Base-by-base conservation (phyloP, 2,888 invertebrate species). In the Scaptomyza caliginosa region DNA sequence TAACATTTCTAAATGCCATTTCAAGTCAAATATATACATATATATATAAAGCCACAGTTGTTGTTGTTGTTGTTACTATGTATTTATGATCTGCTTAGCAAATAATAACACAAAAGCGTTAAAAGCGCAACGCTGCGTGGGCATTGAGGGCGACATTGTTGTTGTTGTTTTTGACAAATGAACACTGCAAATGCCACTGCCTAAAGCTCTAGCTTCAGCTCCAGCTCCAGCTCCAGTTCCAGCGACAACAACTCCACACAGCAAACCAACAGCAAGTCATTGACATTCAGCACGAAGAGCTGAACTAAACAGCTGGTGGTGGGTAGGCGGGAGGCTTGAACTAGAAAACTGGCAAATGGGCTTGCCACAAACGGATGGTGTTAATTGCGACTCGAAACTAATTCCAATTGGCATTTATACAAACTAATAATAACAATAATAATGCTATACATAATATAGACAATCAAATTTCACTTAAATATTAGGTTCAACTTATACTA, bases 1-100 rank as follows among this genome's bases (percentile, higher is more conserved):
- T 78, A 82, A 75, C 85, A 85, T 85, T 85, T 84, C 65, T 81
- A 74, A 79, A 79, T 81, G 78, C 56, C 85, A 72, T 59, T 74
- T 74, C 63, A 43, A 63, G 21, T 42, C 48, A 65, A 76, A 73
- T 51, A 74, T 60, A 69, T 52, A 71, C 59, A 58, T 55, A 73
- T 51, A 74, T 60, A 69, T 52, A 71, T 62, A 58, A 51, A 23
- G 74, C 62, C 46, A 23, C 48, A 77, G 55, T 36, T 65, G 58
- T 58, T 52, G 52, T 38, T 65, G 59, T 59, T 52, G 59, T 34
- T 21, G 39, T 49, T 21, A 34, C 46, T 32, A 13, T 63, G 74
- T 67, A 74, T 81, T 77, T 78, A 77, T 84, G 85, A 84, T 81
- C 75, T 78, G 66, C 55, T 59, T 38, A 65, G 49, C 77, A 83